Base-by-base conservation (phyloP, 2,797 vertebrate genomes). In the Sebastes flavidus region DNA sequence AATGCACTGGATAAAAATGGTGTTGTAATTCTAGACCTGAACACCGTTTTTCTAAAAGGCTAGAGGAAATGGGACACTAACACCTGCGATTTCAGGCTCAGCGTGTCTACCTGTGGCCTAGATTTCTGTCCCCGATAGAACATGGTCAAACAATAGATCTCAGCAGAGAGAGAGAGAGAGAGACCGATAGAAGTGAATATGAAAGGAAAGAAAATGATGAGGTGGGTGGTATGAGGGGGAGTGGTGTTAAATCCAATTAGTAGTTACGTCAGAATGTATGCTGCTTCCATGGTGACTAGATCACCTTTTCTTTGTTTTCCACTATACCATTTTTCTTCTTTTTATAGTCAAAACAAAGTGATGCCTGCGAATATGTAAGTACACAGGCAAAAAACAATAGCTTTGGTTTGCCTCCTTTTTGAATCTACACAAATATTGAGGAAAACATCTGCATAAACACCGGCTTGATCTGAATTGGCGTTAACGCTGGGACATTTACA, bases 231-330 rank as follows among this genome's bases (percentile, higher is more conserved):
- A 63, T 75, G 77, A 87, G 83, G 20, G 59, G 67, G 80, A 76
- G 79, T 65, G 52, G 60, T 85, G 79, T 73, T 34, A 78, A 79
- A 84, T 78, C 30, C 73, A 87, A 79, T 89, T 81, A 80, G 71
- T 70, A 38, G 77, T 73, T 74, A 76, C n/a, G n/a, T 80, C 14
- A 81, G 77, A 84, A 80, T 59, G 77, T 75, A 69, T 78, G 61
- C 62, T 5, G 92, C 90, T 92, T 84, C 91, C 82, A 93, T 89
- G 88, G 86, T 34, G 86, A 94, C 91, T 55, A 66, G 22, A 75
- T 82, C 73, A 87, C 72, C 27, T 77, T 69, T 38, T 74, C 29
- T 78, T 65, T 52, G 66, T 65, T 71, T 75, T 22, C 13, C 11
- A 62, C 30, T 27, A 6, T 8, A 56, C 3, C 14, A 25, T 14